Base-by-base conservation (phyloP, 2,113 vertebrate genomes). In the Triplophysa siluroides region DNA sequence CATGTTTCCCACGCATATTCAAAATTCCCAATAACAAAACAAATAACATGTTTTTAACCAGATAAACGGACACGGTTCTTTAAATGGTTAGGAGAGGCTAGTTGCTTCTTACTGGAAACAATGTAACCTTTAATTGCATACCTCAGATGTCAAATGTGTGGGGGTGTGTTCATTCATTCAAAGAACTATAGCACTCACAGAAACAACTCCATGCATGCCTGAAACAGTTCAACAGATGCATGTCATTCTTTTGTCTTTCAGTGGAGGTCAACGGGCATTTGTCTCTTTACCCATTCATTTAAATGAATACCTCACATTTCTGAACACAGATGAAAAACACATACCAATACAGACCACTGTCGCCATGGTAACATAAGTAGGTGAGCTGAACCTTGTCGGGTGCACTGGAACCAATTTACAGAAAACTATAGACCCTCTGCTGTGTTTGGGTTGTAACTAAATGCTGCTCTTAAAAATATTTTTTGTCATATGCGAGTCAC, bases 251-350 rank as follows among this genome's bases (percentile, higher is more conserved):
- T 41, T 13, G 52, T 41, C 38, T 62, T 68, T 62, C 47, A 41
- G 14, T 8, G 3, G 26, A 76, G 38, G 67, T 43, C 61, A 4
- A 14, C 54, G 1, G 21, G 24, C 65, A 12, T 23, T 18, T 45
- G 29, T 18, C 23, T 64, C 61, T 7, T 45, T 41, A 74, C n/a
- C 56, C 63, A 68, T 74, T 72, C 76, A 79, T 45, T 70, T 70
- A 70, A 24, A 68, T 9, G 14, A 70, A 70, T 66, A 45, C n/a
- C 54, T 76, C 33, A 58, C 33, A 75, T 56, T 24, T 77, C 62
- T 21, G 54, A n/a, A 76, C 19, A 38, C 23, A 45, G 0, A 67
- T 13, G 2, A 2, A 47, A n/a, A 43, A 70, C 9, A 19, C 45
- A 69, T 24, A 52, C n/a, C 54, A 21, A 21, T 58, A 58, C 1